Conservation (phyloP, 2,888 invertebrate genomes). For the Acronicta aceris region DNA sequence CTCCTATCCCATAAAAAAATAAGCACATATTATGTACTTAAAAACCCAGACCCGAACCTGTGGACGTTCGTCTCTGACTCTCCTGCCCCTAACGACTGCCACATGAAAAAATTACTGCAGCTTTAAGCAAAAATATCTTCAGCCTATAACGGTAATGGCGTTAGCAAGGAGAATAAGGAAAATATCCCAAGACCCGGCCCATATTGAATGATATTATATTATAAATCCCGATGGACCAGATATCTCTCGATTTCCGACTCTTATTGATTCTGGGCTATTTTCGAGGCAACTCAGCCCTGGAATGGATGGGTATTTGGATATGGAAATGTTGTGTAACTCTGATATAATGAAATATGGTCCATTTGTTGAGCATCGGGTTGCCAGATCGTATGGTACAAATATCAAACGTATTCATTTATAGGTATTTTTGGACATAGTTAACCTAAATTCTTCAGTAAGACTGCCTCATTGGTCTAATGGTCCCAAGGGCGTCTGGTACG, state of each 20-base stretch:
- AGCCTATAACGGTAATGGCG: conserved; percentile 30
- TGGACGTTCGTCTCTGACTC: too few species aligned
- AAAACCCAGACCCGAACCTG: too few species aligned
- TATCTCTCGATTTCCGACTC: conserved; percentile 41
- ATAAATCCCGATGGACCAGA: conserved; percentile 57
- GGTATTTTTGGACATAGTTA: background rate
- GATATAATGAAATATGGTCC: conserved; percentile 51
- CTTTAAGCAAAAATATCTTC: conserved; percentile 23
- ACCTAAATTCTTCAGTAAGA: too few species aligned
- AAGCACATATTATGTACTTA: too few species aligned
- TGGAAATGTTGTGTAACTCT: conserved; percentile 38
- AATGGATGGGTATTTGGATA: conserved; percentile 32
- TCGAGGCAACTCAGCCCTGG: conserved; percentile 17
- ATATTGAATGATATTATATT: conserved; percentile 60
- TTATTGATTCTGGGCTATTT: conserved; percentile 52
- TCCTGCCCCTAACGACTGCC: background rate
- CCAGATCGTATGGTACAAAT: conserved; percentile 1
- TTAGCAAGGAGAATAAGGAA: conserved; percentile 30
- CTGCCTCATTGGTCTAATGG: too few species aligned
- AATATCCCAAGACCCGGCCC: conserved; percentile 39
- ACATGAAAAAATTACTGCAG: conserved; percentile 5
- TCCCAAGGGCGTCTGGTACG: too few species aligned
- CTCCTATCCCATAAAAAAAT: too few species aligned
- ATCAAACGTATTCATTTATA: background rate
- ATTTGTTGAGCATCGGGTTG: conserved; percentile 38